Percentiles rank a stretch among this genome's conserved stretches.
phyloP scores from a whole-genome alignment of 2,113 vertebrate genomes.

The Crotalus helleri region DNA sequence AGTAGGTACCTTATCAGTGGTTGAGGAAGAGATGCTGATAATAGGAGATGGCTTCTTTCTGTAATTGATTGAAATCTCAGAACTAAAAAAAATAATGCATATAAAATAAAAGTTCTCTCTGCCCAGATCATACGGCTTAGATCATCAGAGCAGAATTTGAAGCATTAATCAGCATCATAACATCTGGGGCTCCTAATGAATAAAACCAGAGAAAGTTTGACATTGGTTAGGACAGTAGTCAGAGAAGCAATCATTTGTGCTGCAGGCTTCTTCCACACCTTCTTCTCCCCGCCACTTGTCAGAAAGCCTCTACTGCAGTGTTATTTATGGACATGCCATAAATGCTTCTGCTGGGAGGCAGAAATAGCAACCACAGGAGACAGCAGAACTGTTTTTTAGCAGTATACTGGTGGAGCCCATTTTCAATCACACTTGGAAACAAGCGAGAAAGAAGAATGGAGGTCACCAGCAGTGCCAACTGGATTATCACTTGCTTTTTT shows the following conservation, averaged over 20 bases:
- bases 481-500: not conserved
- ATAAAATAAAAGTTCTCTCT: not conserved
- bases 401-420: not conserved
- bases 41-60: not conserved
- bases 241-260: not conserved
- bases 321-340: not conserved
- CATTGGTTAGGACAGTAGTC: not conserved
- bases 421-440: not conserved
- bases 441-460: not conserved
- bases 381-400: not conserved
- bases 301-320: not conserved
- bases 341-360: not conserved
- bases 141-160: not conserved
- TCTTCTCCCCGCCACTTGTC: not conserved
- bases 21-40: not conserved
- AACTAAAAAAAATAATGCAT: not conserved
- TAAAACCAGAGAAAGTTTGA: not conserved
- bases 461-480: not conserved
- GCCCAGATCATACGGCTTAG: not conserved
- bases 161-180: not conserved
- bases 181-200: not conserved
- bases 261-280: not conserved
- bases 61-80: not conserved
- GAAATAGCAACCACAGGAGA: not conserved
- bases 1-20: not conserved